Evolutionary conservation across 2,797 vertebrate species (phyloP).

Genomic region (Myripristis murdjan): DNA sequence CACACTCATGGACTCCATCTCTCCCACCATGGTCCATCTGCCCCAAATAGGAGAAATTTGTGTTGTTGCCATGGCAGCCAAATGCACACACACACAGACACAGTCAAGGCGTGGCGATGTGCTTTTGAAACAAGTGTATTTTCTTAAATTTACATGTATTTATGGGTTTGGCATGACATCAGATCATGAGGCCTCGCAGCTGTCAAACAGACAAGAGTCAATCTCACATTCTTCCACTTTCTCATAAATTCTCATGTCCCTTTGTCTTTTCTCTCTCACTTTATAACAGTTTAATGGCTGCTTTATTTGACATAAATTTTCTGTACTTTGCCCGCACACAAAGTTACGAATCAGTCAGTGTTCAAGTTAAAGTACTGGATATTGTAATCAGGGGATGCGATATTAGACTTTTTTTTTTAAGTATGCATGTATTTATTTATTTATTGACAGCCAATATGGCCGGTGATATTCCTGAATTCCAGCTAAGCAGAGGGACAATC

Average conservation of each 20-base stretch:
- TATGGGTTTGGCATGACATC: constrained; percentile 19
- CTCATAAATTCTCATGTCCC: not conserved
- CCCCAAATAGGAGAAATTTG: constrained; percentile 12
- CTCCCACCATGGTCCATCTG: constrained; percentile 21
- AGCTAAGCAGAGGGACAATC: no score
- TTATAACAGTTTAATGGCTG: no score
- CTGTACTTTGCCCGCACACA: no score
- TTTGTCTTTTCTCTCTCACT: not conserved
- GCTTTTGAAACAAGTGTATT: constrained; percentile 30
- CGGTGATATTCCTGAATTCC: no score
- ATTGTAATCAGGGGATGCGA: no score
- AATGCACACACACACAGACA: constrained; percentile 34
- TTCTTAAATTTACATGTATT: constrained; percentile 41
- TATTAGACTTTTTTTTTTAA: no score
- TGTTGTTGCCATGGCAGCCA: constrained; percentile 50
- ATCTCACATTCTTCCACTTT: constrained; percentile 17
- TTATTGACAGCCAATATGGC: no score
- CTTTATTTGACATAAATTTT: no score
- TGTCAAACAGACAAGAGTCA: constrained; percentile 40
- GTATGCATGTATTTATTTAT: no score
- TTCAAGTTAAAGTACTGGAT: no score
- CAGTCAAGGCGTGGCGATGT: constrained; percentile 18
- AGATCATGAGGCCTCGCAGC: constrained; percentile 43
- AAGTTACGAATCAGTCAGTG: no score
- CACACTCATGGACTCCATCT: constrained; percentile 14